Evolutionary conservation across 2,888 invertebrate genomes (phyloP).

Genomic region (Ceraclea dissimilis): DNA sequence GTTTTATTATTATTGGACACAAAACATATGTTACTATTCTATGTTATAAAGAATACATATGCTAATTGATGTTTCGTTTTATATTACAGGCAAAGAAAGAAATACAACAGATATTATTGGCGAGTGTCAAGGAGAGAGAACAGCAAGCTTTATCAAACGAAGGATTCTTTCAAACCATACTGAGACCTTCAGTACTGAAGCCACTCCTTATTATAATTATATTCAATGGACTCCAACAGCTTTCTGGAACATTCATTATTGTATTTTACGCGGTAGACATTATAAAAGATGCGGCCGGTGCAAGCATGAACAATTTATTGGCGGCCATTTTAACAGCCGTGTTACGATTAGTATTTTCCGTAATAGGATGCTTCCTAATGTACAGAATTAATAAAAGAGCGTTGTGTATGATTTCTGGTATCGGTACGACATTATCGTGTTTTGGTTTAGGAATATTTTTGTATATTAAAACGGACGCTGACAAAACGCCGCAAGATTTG

Average conservation of each 20-base stretch:
- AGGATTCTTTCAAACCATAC: conserved; percentile 48
- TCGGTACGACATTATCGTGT: conserved; percentile 59
- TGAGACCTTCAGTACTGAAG: conserved; percentile 56
- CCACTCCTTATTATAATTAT: conserved; percentile 65
- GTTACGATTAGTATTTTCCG: conserved; percentile 56
- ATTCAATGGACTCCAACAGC: conserved; percentile 64
- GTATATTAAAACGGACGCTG: conserved; percentile 34
- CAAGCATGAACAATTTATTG: conserved; percentile 43
- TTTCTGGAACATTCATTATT: conserved; percentile 69
- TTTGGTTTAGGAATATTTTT: conserved; percentile 50
- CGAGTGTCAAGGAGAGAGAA: conserved; percentile 52
- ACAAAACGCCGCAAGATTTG: conserved; percentile 31
- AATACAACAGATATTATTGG: conserved; percentile 53
- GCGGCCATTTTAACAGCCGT: conserved; percentile 65
- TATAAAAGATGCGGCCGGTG: conserved; percentile 50
- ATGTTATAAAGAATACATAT: no score
- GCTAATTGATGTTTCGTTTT: no score
- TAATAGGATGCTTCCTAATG: conserved; percentile 58
- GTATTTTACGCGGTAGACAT: conserved; percentile 75
- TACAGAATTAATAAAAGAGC: conserved; percentile 57
- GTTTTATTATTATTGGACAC: no score
- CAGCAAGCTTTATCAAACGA: conserved; percentile 34
- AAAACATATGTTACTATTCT: no score
- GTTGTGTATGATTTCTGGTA: conserved; percentile 58
- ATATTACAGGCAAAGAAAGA: conserved; percentile 51